Base-by-base conservation (phyloP, 2,113 vertebrate genomes). In the Oreochromis spilurus region DNA sequence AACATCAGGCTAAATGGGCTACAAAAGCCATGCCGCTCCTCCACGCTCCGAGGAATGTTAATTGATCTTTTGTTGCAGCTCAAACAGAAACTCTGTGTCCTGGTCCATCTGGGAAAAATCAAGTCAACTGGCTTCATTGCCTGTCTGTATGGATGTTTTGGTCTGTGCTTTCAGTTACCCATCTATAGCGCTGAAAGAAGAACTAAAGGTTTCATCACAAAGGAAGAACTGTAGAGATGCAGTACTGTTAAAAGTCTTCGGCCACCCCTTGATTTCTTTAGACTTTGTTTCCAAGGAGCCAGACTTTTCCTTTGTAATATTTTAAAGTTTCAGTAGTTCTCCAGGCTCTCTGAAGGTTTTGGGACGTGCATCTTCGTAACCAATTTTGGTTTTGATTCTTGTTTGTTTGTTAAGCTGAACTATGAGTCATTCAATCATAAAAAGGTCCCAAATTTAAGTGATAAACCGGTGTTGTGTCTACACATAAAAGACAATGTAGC, bases 41-140 rank as follows among this genome's bases (percentile, higher is more conserved):
- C 88, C 86, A 58, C 79, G 84, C 87, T 91, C 90, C 75, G 26
- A 87, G 89, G 92, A 95, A 94, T 95, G 91, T 95, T 95, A 94
- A 95, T 92, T 91, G 86, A 89, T 92, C 91, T 91, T 93, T 94
- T 95, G 95, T 94, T 89, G 83, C 50, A 29, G 85, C 81, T 89
- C 89, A 93, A 95, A 95, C 91, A 94, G 88, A 85, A 94, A 91
- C 88, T 87, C 91, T 91, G 87, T 94, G 93, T 90, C 88, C 52
- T 19, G n/a, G 83, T 89, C 92, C 90, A 91, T 95, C 94, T 94
- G 93, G 91, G 87, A 81, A 93, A 90, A 93, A 92, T 91, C 91
- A 87, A 94, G 86, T 91, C 87, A 79, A 84, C 88, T 58, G 83
- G 77, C 83, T 65, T 87, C 38, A 17, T 13, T 67, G 80, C 57